These are phyloP conservation scores for Melikaiella ostensackeni DNA, from an alignment of 2,888 invertebrate species.

Conservation along the genomic window DNA sequence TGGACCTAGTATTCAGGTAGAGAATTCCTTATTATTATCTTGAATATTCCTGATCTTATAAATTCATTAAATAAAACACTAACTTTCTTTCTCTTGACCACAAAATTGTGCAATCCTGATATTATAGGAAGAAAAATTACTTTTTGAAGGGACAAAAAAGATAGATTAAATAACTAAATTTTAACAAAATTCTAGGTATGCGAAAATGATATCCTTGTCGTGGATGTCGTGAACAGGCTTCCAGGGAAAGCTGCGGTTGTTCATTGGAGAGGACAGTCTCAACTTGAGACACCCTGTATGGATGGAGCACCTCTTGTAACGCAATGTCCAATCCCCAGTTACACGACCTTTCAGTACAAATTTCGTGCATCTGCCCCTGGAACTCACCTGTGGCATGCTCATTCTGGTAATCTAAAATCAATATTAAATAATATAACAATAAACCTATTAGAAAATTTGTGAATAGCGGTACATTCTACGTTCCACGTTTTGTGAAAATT, in stretches of 20 bases:
- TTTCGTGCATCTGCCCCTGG: conserved; percentile 84
- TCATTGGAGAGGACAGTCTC: conserved; percentile 87
- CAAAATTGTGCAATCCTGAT: background rate
- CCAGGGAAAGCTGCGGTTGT: conserved; percentile 84
- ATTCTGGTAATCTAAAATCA: conserved; percentile 71
- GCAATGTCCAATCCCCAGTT: conserved; percentile 85
- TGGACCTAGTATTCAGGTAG: conserved; percentile 82
- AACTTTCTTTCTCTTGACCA: background rate
- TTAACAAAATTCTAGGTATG: conserved; percentile 79
- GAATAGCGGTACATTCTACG: no score
- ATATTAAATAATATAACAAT: no score
- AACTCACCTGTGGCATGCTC: conserved; percentile 86
- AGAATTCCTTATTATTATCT: background rate
- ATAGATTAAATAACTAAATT: background rate
- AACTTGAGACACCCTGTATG: conserved; percentile 84
- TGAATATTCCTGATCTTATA: background rate
- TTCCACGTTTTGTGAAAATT: no score
- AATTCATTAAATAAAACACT: background rate
- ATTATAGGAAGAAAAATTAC: no score
- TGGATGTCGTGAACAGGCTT: conserved; percentile 85
- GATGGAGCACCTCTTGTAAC: conserved; percentile 89
- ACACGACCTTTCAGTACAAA: conserved; percentile 84
- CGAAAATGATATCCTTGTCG: conserved; percentile 85
- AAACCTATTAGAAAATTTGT: no score
- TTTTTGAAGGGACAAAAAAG: background rate